Conservation (phyloP, 2,888 invertebrate species). For the Monoplex corrugatus region DNA sequence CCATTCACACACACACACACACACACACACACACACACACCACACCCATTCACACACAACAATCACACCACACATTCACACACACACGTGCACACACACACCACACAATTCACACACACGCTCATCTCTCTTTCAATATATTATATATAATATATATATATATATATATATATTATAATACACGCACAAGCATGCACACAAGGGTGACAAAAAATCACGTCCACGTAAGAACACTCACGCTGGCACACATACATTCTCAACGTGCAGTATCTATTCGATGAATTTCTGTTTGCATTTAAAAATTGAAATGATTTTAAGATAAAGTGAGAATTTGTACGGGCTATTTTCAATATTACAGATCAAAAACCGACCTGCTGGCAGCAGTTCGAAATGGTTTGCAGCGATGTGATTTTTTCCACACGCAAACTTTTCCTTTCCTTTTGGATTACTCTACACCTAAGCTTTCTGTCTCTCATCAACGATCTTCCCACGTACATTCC, state of each 20-base stretch:
- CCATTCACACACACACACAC: background rate
- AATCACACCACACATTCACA: background rate
- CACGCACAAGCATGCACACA: background rate
- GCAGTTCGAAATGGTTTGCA: too few relatives aligned
- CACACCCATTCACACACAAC: background rate
- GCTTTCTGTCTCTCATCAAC: too few relatives aligned
- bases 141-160: background rate
- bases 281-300: too few relatives aligned
- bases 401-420: too few relatives aligned
- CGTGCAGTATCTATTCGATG: too few relatives aligned
- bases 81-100: background rate
- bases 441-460: too few relatives aligned
- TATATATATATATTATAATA: background rate
- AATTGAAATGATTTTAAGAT: too few relatives aligned
- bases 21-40: background rate
- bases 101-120: conserved; percentile 6
- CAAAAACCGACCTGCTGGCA: too few relatives aligned
- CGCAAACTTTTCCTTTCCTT: too few relatives aligned
- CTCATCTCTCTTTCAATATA: background rate
- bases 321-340: too few relatives aligned
- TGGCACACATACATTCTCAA: background rate
- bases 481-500: too few relatives aligned
- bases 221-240: background rate
- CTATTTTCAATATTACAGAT: too few relatives aligned
- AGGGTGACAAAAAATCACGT: background rate